Percentiles rank a stretch among this genome's conserved stretches.
phyloP scores from a whole-genome alignment of 2,888 invertebrate species.

The Galeruca laticollis region DNA sequence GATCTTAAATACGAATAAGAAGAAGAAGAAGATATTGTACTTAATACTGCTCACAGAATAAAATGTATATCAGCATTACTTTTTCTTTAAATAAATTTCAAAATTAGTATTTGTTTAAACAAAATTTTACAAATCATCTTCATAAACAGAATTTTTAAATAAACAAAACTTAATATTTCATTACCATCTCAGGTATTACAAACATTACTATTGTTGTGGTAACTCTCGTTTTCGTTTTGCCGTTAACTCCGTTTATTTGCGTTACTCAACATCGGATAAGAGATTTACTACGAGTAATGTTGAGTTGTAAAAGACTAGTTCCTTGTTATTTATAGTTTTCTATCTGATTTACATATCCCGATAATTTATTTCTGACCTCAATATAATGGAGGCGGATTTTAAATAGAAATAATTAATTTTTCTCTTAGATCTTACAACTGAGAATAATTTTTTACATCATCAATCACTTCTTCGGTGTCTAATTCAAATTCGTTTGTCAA shows the following conservation, averaged over 20 bases:
- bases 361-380: constrained; percentile 15
- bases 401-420: background rate
- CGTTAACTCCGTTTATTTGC: constrained; percentile 6
- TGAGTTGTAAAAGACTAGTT: constrained; percentile 28
- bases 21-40: too few relatives aligned
- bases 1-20: too few relatives aligned
- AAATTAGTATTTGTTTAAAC: too few relatives aligned
- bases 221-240: constrained; percentile 11
- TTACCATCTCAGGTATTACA: background rate
- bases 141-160: too few relatives aligned
- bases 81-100: too few relatives aligned
- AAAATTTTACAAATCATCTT: too few relatives aligned
- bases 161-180: background rate
- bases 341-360: constrained; percentile 26
- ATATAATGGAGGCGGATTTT: constrained; percentile 12
- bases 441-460: too few relatives aligned
- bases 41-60: too few relatives aligned
- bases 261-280: constrained; percentile 11
- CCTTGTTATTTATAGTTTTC: constrained; percentile 29
- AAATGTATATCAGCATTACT: too few relatives aligned
- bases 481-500: too few relatives aligned
- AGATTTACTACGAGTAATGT: constrained; percentile 11
- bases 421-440: too few relatives aligned
- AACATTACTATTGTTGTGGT: background rate
- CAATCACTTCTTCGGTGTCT: too few relatives aligned